Base-by-base conservation (phyloP, 1,140 invertebrate genomes). In the Ips typographus region DNA sequence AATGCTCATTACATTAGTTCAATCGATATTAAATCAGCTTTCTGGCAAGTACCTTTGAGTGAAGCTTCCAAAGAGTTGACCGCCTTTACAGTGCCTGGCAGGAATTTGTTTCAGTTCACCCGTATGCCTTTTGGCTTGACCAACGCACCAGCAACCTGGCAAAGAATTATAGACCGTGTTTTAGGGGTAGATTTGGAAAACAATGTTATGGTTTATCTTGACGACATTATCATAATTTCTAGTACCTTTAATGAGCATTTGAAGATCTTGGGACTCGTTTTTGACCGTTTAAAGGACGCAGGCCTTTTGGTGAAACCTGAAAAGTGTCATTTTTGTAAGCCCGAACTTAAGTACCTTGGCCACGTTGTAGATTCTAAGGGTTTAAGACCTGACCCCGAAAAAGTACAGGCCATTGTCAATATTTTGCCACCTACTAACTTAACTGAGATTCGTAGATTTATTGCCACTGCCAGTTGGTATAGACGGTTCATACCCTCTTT, bases 381-480 rank as follows among this genome's bases (percentile, higher is more conserved):
- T 4, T 41, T 65, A 8, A 38, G 61, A 69, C 53, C 69, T 49
- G 75, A 75, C 40, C 67, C 72, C 22, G 71, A 68, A 4, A 79
- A 78, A 64, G 43, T 79, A 1, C 44, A 75, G 49, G 74, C 79
- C 0, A 79, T 82, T 42, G 38, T 44, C 2, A 72, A 71, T 70
- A 2, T 73, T 64, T 5, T 79, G 44, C 70, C 80, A 1, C 59
- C 74, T 41, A 51, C 53, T n/a, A 73, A 59, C 52, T 40, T 71
- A 2, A 52, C n/a, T 1, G 68, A 72, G 60, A 40, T 74, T 8
- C 53, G 77, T 42, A 63, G 79, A 55, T 84, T 85, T 64, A 70
- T 83, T 4, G 83, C 82, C 1, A 78, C 84, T 63, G 73, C 80
- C 1, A 75, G 76, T 1, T 84, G 80, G 72, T 83, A 83, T 67